phyloP scores from a whole-genome alignment of 1,140 invertebrate genomes.

The Scylla paramamosain region DNA sequence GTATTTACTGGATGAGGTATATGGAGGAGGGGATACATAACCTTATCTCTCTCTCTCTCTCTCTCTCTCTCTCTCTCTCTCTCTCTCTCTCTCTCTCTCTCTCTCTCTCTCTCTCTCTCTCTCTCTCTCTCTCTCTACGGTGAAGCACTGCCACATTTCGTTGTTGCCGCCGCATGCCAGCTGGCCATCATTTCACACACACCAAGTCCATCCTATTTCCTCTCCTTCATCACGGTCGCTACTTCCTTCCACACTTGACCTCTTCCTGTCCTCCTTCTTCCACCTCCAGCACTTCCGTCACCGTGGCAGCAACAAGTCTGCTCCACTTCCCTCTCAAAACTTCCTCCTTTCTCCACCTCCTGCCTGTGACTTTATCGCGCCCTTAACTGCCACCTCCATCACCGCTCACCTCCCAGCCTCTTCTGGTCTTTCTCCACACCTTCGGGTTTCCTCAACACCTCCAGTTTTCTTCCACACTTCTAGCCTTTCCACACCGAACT shows the following conservation, averaged over 20 bases:
- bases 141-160: not conserved
- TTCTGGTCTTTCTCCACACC: not conserved
- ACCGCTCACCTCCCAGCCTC: not conserved
- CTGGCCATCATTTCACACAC: not conserved
- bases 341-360: slow-evolving; percentile 1
- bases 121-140: not conserved
- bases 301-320: slow-evolving; percentile 9
- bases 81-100: not conserved
- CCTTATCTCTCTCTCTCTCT: too few relatives aligned
- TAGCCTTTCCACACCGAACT: not conserved
- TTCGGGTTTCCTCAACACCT: not conserved
- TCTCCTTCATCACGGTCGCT: not conserved
- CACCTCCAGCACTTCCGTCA: slow-evolving; percentile 4
- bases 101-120: not conserved
- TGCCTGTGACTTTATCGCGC: not conserved
- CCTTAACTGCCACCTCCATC: slow-evolving; percentile 17
- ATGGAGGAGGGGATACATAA: too few relatives aligned
- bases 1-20: too few relatives aligned
- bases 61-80: not conserved
- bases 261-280: not conserved
- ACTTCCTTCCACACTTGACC: slow-evolving; percentile 18
- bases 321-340: slow-evolving; percentile 13
- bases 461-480: slow-evolving; percentile 3
- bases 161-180: not conserved
- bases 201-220: not conserved